Percentiles rank a stretch among this genome's conserved stretches.
Evolutionary conservation across 2,888 invertebrate species (phyloP).

Genomic region (Zhuqinia jingwanae): DNA sequence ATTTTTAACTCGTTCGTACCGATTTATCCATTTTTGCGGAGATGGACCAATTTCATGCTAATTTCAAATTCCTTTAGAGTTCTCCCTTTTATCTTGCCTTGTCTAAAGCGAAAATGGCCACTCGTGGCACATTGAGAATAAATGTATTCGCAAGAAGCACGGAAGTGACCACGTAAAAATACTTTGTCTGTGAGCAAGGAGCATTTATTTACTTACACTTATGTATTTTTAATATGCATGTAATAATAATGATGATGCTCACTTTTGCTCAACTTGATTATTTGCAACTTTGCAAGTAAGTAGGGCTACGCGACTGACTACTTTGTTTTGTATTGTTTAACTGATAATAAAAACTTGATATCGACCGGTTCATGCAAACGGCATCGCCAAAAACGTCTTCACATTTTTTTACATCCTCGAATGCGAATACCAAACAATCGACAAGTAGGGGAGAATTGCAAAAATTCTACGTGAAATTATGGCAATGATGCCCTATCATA

Average conservation of each 20-base stretch:
- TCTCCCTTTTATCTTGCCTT: constrained; percentile 10
- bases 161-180: constrained; percentile 65
- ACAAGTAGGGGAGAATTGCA: constrained; percentile 15
- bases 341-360: constrained; percentile 59
- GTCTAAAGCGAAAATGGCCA: constrained; percentile 44
- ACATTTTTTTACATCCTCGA: constrained; percentile 46
- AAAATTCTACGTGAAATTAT: constrained; percentile 26
- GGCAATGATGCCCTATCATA: constrained; percentile 46
- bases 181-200: constrained; percentile 64
- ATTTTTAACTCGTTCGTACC: constrained; percentile 54
- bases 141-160: constrained; percentile 23
- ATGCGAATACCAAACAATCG: constrained; percentile 25
- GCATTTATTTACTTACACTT: constrained; percentile 20
- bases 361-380: constrained; percentile 63
- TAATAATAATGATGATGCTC: constrained; percentile 37
- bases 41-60: constrained; percentile 30
- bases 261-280: constrained; percentile 49
- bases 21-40: constrained; percentile 61
- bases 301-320: constrained; percentile 51
- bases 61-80: constrained; percentile 39
- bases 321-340: constrained; percentile 57
- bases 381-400: constrained; percentile 48
- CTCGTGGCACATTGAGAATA: constrained; percentile 39
- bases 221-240: constrained; percentile 12
- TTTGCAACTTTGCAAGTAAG: constrained; percentile 52